phyloP scores from a whole-genome alignment of 2,113 vertebrate species.

The Vulpes ferrilata region DNA sequence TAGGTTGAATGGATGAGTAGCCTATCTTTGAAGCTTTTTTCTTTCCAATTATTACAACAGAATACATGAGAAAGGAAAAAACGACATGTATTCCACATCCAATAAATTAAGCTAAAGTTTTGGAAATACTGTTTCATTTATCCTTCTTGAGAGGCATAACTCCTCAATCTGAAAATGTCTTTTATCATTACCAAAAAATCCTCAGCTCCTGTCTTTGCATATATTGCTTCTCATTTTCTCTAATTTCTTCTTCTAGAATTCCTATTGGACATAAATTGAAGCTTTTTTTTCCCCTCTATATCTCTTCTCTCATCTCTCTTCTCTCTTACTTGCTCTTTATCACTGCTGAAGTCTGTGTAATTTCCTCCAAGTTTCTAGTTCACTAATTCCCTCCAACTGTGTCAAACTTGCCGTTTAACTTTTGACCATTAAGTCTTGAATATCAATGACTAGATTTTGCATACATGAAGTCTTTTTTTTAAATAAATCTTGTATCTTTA shows the following conservation, averaged over 20 bases:
- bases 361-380: not conserved
- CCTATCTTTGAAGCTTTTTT: not conserved
- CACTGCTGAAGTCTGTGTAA: not conserved
- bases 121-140: not conserved
- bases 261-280: not conserved
- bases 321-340: not conserved
- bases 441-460: not conserved
- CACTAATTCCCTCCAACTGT: not conserved
- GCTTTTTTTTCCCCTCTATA: not conserved
- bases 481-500: not conserved
- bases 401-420: not conserved
- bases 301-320: not conserved
- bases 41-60: not conserved
- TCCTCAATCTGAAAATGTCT: not conserved
- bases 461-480: not conserved
- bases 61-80: not conserved
- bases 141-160: not conserved
- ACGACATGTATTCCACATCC: not conserved
- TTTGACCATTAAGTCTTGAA: not conserved
- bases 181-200: not conserved
- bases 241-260: constrained; percentile 41
- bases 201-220: not conserved
- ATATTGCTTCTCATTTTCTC: not conserved
- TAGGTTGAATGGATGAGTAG: not conserved
- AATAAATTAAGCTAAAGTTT: not conserved